Percentiles rank a stretch among this genome's conserved stretches.
Conservation (phyloP, 2,888 invertebrate genomes). For the Eristalinus aeneus region DNA sequence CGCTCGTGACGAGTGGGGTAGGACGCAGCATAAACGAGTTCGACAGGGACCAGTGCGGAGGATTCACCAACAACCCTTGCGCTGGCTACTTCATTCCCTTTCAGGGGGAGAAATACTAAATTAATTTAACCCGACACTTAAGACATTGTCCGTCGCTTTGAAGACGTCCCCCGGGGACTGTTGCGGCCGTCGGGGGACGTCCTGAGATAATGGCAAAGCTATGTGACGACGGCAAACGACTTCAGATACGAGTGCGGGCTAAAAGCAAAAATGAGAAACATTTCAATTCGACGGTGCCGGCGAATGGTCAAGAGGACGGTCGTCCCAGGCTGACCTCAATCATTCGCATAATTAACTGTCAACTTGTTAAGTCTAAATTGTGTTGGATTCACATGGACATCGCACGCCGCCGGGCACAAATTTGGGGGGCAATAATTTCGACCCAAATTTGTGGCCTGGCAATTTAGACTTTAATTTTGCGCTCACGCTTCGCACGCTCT, state of each 20-base stretch:
- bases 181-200: background rate
- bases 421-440: background rate
- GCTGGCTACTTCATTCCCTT: background rate
- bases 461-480: background rate
- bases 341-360: constrained; percentile 27
- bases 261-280: background rate
- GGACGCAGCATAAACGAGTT: constrained; percentile 5
- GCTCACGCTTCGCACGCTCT: background rate
- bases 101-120: constrained; percentile 22
- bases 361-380: constrained; percentile 11
- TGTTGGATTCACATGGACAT: background rate
- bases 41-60: background rate
- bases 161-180: background rate
- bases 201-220: constrained; percentile 23
- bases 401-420: background rate
- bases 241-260: background rate
- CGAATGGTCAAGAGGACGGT: background rate
- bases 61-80: background rate
- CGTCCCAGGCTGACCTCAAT: constrained; percentile 10
- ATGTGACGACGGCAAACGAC: background rate
- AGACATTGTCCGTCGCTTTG: constrained; percentile 9
- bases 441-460: constrained; percentile 7
- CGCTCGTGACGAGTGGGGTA: background rate
- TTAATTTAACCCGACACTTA: constrained; percentile 45
- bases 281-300: background rate